Evolutionary conservation across 2,888 invertebrate species (phyloP).

Genomic region (Trissonchulus sp.): DNA sequence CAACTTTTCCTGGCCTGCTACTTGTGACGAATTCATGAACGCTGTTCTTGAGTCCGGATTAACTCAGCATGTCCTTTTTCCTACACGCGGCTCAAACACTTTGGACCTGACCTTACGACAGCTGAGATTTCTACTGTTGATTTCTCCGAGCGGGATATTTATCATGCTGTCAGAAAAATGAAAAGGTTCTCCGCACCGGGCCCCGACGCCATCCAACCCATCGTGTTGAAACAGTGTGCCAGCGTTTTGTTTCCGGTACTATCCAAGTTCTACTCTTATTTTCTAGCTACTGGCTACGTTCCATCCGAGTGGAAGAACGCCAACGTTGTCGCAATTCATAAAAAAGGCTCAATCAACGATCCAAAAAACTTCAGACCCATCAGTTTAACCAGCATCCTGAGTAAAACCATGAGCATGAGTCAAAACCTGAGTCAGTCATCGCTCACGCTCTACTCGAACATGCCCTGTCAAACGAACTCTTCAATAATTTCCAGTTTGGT

Average conservation of each 20-base stretch:
- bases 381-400: slow-evolving; percentile 9
- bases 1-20: neutral
- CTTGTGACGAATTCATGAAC: slow-evolving; percentile 7
- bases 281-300: no score
- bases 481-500: no score
- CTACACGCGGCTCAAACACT: slow-evolving; percentile 5
- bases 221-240: slow-evolving; percentile 10
- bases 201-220: slow-evolving; percentile 10
- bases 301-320: slow-evolving; percentile 2
- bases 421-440: no score
- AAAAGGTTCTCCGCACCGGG: slow-evolving; percentile 6
- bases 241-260: neutral
- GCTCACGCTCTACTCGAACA: no score
- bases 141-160: slow-evolving; percentile 1
- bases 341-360: no score
- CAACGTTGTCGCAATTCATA: slow-evolving; percentile 13
- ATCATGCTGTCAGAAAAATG: slow-evolving; percentile 5
- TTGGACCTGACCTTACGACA: slow-evolving; percentile 13
- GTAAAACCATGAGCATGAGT: no score
- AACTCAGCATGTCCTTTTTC: slow-evolving; percentile 6
- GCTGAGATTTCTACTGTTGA: neutral
- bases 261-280: no score
- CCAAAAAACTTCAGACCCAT: slow-evolving; percentile 8
- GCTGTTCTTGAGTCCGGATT: slow-evolving; percentile 5
- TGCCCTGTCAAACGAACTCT: no score